Conservation (phyloP, 2,113 vertebrate species). For the Probosciger aterrimus region DNA sequence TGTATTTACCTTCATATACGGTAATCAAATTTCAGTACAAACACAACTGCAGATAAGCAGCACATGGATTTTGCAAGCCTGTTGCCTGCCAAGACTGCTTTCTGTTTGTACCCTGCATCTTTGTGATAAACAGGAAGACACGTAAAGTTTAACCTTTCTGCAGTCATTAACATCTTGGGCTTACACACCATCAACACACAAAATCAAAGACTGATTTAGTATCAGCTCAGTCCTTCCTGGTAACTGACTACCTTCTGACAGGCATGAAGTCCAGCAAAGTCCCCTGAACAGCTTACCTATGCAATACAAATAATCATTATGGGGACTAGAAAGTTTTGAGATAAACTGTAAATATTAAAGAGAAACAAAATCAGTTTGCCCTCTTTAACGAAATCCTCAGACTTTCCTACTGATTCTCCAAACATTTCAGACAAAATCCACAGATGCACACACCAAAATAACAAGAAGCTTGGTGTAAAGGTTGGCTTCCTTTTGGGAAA, state of each 20-base stretch:
- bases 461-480: neutral
- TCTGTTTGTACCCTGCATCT: conserved; percentile 56
- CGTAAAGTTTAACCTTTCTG: conserved; percentile 62
- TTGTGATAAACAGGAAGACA: conserved; percentile 64
- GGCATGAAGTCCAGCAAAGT: neutral
- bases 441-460: neutral
- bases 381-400: neutral
- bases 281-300: neutral
- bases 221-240: neutral
- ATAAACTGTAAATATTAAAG: neutral
- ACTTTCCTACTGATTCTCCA: neutral
- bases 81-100: conserved; percentile 49
- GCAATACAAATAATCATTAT: neutral
- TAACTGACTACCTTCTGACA: neutral
- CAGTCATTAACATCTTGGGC: conserved; percentile 27
- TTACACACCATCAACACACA: neutral
- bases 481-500: neutral
- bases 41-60: conserved; percentile 34
- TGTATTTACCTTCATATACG: neutral
- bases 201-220: neutral
- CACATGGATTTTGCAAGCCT: conserved; percentile 18
- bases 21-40: conserved; percentile 40
- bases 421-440: neutral
- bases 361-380: neutral
- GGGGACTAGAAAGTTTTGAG: neutral